phyloP scores from a whole-genome alignment of 2,113 vertebrate species.

The Mormoops blainvillei region DNA sequence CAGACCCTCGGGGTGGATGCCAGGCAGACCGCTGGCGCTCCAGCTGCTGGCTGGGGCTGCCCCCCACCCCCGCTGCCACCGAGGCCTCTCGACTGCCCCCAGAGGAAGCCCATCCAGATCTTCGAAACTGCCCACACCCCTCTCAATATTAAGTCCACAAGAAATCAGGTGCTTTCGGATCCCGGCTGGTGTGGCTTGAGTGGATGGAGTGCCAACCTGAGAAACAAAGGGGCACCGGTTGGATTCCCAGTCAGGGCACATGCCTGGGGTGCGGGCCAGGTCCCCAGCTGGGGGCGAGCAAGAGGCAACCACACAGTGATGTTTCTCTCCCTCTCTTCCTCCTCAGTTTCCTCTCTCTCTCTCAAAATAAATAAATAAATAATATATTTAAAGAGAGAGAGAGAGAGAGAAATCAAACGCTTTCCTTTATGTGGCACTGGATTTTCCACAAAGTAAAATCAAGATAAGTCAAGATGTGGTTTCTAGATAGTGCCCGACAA shows the following conservation, averaged over 20 bases:
- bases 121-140: neutral
- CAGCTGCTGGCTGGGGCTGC: neutral
- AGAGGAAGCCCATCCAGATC: neutral
- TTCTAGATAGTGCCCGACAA: conserved; percentile 60
- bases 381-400: too few species aligned
- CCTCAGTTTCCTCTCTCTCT: too few species aligned
- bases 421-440: conserved; percentile 64
- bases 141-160: conserved; percentile 24
- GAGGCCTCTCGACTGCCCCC: neutral
- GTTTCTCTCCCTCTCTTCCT: too few species aligned
- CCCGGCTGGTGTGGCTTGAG: too few species aligned
- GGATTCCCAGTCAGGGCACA: too few species aligned
- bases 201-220: too few species aligned
- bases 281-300: too few species aligned
- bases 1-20: neutral
- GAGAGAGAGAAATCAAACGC: conserved; percentile 67
- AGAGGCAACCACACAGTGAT: too few species aligned
- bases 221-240: too few species aligned
- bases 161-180: conserved; percentile 71
- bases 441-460: conserved; percentile 72
- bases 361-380: too few species aligned
- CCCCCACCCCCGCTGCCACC: rapidly evolving
- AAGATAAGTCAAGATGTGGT: conserved; percentile 74
- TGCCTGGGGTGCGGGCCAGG: too few species aligned
- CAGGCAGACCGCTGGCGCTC: neutral